Evolutionary conservation across 2,888 invertebrate genomes (phyloP).

Genomic region (Stenichneumon culpator): DNA sequence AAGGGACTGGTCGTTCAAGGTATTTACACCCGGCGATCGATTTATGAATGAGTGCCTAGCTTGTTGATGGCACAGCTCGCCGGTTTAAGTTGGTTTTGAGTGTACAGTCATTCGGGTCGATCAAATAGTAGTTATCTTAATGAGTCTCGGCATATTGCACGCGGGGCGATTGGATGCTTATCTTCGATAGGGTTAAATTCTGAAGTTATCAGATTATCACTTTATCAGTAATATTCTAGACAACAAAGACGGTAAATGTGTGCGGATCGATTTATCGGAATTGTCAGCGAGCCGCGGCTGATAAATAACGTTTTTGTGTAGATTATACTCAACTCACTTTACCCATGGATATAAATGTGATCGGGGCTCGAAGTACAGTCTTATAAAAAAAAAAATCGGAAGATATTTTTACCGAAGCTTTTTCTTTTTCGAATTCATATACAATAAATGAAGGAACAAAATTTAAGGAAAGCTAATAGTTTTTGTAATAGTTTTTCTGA

Average conservation of each 20-base stretch:
- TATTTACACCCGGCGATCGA: neutral
- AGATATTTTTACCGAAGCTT: neutral
- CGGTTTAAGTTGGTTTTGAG: neutral
- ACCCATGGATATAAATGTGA: neutral
- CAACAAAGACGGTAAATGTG: neutral
- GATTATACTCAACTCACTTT: neutral
- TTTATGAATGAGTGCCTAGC: neutral
- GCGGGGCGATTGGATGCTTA: constrained; percentile 55
- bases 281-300: neutral
- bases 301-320: neutral
- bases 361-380: neutral
- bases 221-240: constrained; percentile 17
- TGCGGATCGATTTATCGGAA: neutral
- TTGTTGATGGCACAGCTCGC: neutral
- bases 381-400: neutral
- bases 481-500: neutral
- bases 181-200: constrained; percentile 56
- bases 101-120: constrained; percentile 34
- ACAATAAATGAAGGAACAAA: neutral
- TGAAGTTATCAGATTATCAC: constrained; percentile 38
- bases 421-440: neutral
- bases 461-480: neutral
- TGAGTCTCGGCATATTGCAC: constrained; percentile 45
- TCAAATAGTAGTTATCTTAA: constrained; percentile 51
- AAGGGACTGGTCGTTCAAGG: neutral